Evolutionary conservation across 2,888 invertebrate genomes (phyloP).

Genomic region (Epinotia brunnichana): DNA sequence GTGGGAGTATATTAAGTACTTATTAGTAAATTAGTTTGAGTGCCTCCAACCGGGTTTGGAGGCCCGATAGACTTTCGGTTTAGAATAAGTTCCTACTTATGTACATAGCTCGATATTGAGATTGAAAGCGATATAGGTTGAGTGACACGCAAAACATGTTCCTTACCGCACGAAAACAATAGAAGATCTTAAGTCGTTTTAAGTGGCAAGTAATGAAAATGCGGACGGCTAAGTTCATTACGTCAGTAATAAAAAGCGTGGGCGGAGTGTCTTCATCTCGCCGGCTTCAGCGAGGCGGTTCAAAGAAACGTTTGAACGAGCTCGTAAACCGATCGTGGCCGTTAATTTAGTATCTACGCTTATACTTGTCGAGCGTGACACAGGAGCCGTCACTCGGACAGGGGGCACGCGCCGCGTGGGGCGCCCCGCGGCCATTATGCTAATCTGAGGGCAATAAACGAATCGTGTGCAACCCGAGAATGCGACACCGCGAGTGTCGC

Average conservation of each 20-base stretch:
- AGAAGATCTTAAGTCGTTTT: not conserved
- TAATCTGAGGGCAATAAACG: slow-evolving; percentile 54
- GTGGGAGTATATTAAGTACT: too few relatives aligned
- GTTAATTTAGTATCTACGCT: slow-evolving; percentile 18
- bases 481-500: not conserved
- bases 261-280: slow-evolving; percentile 12
- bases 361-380: slow-evolving; percentile 7
- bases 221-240: slow-evolving; percentile 4
- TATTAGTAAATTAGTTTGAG: too few relatives aligned
- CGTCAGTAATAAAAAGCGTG: slow-evolving; percentile 4
- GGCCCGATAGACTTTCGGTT: too few relatives aligned
- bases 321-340: slow-evolving; percentile 25
- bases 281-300: slow-evolving; percentile 3
- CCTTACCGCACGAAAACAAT: not conserved
- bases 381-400: slow-evolving; percentile 16
- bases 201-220: not conserved
- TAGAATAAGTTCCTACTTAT: too few relatives aligned
- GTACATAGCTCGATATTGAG: not conserved
- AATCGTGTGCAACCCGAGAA: slow-evolving; percentile 43
- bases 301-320: slow-evolving; percentile 20
- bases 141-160: not conserved
- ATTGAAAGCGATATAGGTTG: too few relatives aligned
- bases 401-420: slow-evolving; percentile 71
- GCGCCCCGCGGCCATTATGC: slow-evolving; percentile 49
- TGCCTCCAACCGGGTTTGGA: too few relatives aligned